Conservation (phyloP, 2,113 vertebrate species). For the Eublepharis macularius region DNA sequence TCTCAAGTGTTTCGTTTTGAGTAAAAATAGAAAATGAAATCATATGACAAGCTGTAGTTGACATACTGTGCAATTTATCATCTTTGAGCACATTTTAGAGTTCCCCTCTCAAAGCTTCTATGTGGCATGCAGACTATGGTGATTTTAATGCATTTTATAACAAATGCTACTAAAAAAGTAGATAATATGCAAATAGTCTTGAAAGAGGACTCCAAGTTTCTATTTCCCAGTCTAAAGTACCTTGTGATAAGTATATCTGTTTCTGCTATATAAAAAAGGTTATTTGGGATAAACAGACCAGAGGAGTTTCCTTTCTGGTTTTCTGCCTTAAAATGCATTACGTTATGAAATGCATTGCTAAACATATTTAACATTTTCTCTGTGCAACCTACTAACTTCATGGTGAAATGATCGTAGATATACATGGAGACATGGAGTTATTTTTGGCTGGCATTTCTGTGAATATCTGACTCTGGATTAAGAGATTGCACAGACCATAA, state of each 20-base stretch:
- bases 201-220: slow-evolving; percentile 48
- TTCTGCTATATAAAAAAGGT: slow-evolving; percentile 28
- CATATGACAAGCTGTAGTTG: slow-evolving; percentile 65
- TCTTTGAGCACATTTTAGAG: slow-evolving; percentile 60
- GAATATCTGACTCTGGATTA: too few relatives aligned
- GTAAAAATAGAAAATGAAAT: slow-evolving; percentile 68
- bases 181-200: slow-evolving; percentile 43
- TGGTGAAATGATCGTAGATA: slow-evolving; percentile 53
- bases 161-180: slow-evolving; percentile 57
- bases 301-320: slow-evolving; percentile 34
- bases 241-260: slow-evolving; percentile 46
- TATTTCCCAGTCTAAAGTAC: slow-evolving; percentile 43
- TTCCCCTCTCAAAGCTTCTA: slow-evolving; percentile 59
- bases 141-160: slow-evolving; percentile 48
- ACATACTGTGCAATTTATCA: slow-evolving; percentile 68
- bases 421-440: not conserved
- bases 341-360: slow-evolving; percentile 50
- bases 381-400: slow-evolving; percentile 55
- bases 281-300: slow-evolving; percentile 34
- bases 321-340: slow-evolving; percentile 51
- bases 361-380: slow-evolving; percentile 50
- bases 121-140: slow-evolving; percentile 43
- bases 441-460: not conserved
- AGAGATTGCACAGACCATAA: not conserved
- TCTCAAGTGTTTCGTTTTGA: slow-evolving; percentile 70